Evolutionary conservation across 1,140 invertebrate species (phyloP), one percentile per base, ranked within the genome.

Genomic region (Diplogasteroides magnus): DNA sequence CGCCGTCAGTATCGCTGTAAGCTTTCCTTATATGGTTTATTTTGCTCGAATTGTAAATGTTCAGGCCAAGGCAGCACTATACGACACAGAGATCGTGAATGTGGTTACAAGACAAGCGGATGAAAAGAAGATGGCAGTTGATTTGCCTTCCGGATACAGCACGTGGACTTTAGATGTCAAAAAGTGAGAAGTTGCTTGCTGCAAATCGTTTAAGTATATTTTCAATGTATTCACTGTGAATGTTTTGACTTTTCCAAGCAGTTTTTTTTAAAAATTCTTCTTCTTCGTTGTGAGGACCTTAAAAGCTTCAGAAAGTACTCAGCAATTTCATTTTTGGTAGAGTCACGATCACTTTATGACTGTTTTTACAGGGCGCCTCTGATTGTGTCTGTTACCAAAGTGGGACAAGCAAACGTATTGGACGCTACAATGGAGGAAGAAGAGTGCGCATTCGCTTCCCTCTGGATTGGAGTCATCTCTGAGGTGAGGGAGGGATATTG

Each of bases 41-140:
- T 25, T n/a, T 25, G 15, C 28, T 64, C 26, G 29, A 64, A 32
- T 26, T 25, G 15, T 13, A 64, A 32, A 64, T 67, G 15, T 61
- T 26, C 31, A 72, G 70, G 31, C 63, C 14, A 72, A 72, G 60
- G 56, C 70, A 11, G 70, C 70, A 3, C 68, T 72, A 15, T 64
- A 27, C 37, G 69, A 72, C 58, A 72, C 61, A 13, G 58, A 74
- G 26, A 72, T 72, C 31, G 26, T 31, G 25, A 29, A 58, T 19
- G 68, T 72, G 37, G 61, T 25, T 19, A 62, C 56, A 25, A 65
- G 37, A 29, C 70, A 25, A 2, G 70, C 55, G 13, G 70, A 72
- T 61, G 68, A 72, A n/a, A 71, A 71, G 23, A 32, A 29, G 25
- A 26, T 56, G 19, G n/a, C n/a, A 19, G 58, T 72, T 2, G 70